Conservation (phyloP, 2,797 vertebrate genomes). For the Crenichthys baileyi region DNA sequence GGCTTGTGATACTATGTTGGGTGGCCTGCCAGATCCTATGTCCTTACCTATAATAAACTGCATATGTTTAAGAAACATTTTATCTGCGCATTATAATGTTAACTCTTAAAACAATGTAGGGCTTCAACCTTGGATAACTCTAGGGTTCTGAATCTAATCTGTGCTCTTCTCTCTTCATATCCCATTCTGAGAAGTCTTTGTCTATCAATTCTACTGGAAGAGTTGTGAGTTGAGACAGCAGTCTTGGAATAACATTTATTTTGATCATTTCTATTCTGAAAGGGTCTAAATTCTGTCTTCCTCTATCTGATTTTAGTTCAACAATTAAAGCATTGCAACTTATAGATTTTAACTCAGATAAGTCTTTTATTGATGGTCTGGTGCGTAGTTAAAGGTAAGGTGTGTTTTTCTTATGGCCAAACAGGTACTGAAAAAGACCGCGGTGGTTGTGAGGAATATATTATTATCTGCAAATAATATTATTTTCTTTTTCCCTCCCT, state of each 20-base stretch:
- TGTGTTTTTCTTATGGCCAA: slow-evolving; percentile 6
- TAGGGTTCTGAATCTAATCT: too few species aligned
- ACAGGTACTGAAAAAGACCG: background rate
- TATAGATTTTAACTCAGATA: background rate
- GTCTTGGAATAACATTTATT: background rate
- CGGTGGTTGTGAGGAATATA: background rate
- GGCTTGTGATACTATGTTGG: too few species aligned
- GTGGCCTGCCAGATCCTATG: too few species aligned
- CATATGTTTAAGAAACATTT: too few species aligned
- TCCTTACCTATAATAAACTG: too few species aligned
- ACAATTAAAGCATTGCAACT: background rate
- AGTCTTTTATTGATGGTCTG: background rate
- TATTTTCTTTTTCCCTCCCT: background rate
- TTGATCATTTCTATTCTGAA: background rate
- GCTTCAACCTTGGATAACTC: too few species aligned
- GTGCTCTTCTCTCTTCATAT: too few species aligned
- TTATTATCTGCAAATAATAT: background rate
- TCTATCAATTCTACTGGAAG: too few species aligned
- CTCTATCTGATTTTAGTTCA: background rate
- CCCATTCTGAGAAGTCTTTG: too few species aligned
- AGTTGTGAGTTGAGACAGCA: background rate
- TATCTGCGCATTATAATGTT: too few species aligned
- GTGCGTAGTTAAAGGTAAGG: background rate
- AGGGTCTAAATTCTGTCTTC: background rate
- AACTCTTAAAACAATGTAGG: too few species aligned